Conservation (phyloP, 1,140 invertebrate genomes). For the Brachionus calyciflorus region DNA sequence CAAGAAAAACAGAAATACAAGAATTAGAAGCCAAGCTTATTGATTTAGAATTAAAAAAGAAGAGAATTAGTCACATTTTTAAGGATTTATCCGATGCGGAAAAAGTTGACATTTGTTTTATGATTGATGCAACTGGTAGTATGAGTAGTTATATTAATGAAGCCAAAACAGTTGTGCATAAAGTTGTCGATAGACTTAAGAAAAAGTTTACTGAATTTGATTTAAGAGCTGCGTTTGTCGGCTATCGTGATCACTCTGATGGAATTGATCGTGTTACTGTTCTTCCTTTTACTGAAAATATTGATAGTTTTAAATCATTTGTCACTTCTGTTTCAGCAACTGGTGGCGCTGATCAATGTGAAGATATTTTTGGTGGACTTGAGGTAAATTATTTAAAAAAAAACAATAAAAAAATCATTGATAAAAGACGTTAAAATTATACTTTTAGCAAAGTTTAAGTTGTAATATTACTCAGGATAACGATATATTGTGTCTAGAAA, state of each 20-base stretch:
- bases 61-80: background rate
- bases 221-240: background rate
- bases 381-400: background rate
- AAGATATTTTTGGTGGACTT: conserved; percentile 28
- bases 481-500: too few relatives aligned
- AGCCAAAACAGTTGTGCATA: background rate
- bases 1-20: background rate
- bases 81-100: background rate
- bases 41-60: background rate
- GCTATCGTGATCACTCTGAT: conserved; percentile 4
- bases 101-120: conserved; percentile 36
- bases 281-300: conserved; percentile 19
- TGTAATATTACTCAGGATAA: too few relatives aligned
- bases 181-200: background rate
- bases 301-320: background rate
- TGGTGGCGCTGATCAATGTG: conserved; percentile 28
- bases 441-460: too few relatives aligned
- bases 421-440: too few relatives aligned
- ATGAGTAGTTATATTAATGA: background rate
- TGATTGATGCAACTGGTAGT: conserved; percentile 29
- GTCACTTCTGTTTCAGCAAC: background rate
- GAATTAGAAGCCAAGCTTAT: background rate
- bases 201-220: background rate
- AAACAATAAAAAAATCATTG: too few relatives aligned
- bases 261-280: background rate